Percentiles rank a stretch among this genome's conserved stretches.
These are phyloP conservation scores for Graphium colonna DNA, from an alignment of 2,888 invertebrate species.

Conservation along the genomic window DNA sequence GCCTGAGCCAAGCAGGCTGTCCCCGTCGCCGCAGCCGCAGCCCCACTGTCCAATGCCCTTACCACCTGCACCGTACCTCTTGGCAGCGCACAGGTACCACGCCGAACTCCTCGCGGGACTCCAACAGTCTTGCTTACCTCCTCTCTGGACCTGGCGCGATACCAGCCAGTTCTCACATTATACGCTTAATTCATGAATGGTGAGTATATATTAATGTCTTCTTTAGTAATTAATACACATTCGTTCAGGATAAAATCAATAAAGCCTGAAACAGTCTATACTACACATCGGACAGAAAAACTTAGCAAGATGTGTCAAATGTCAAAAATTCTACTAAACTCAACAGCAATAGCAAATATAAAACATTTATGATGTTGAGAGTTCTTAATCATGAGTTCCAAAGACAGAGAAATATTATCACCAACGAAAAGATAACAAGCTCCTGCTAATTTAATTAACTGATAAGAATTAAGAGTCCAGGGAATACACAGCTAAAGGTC, in stretches of 20 bases:
- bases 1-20: slow-evolving; percentile 79
- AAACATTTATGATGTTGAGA: too few species aligned
- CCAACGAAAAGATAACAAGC: not conserved
- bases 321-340: too few species aligned
- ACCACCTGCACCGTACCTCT: slow-evolving; percentile 61
- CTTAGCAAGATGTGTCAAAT: too few species aligned
- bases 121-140: slow-evolving; percentile 70
- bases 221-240: too few species aligned
- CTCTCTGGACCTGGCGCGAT: slow-evolving; percentile 74
- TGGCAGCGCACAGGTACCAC: slow-evolving; percentile 72
- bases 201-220: slow-evolving; percentile 46
- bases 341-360: too few species aligned
- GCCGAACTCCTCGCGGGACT: slow-evolving; percentile 70
- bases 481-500: slow-evolving; percentile 1
- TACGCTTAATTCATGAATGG: slow-evolving; percentile 78
- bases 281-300: too few species aligned
- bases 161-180: slow-evolving; percentile 74
- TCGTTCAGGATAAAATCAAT: too few species aligned
- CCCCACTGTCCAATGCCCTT: slow-evolving; percentile 65
- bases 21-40: slow-evolving; percentile 71
- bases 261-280: too few species aligned
- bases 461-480: not conserved
- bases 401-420: too few species aligned
- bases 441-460: not conserved
- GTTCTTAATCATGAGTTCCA: too few species aligned